Evolutionary conservation across 2,113 vertebrate species (phyloP).

Genomic region (Cathartes aura): DNA sequence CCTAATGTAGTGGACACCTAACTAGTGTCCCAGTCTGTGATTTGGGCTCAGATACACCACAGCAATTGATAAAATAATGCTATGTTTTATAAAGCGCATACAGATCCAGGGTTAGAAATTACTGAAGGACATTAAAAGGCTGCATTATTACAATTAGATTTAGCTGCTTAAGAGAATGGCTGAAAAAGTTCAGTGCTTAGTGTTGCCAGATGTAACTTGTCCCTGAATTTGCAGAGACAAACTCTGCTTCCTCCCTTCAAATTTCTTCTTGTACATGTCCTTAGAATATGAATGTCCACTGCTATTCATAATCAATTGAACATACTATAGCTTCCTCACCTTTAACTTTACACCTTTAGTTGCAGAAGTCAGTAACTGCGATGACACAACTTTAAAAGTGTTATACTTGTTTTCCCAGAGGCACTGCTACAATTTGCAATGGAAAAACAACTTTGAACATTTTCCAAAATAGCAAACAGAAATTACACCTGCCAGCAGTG

Average conservation of each 20-base stretch:
- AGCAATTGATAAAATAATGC: background rate
- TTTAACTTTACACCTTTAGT: constrained; percentile 23
- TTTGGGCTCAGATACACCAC: background rate
- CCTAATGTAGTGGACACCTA: background rate
- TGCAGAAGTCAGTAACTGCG: constrained; percentile 27
- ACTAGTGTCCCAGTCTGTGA: background rate
- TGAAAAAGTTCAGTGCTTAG: constrained; percentile 28
- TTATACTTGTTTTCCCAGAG: constrained; percentile 30
- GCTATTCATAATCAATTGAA: background rate
- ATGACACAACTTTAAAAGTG: constrained; percentile 19
- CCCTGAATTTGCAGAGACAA: constrained; percentile 15
- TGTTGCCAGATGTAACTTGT: constrained; percentile 33
- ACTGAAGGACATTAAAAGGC: background rate
- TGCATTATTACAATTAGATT: background rate
- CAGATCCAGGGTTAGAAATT: background rate
- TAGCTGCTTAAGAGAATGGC: constrained; percentile 54
- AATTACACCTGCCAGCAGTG: constrained; percentile 70
- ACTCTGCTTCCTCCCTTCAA: background rate
- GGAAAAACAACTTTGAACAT: constrained; percentile 65
- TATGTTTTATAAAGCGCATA: background rate
- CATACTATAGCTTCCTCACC: constrained; percentile 1
- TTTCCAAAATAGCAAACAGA: constrained; percentile 73
- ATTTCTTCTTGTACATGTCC: background rate
- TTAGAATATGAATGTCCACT: constrained; percentile 26
- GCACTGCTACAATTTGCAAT: constrained; percentile 51